Percentiles rank a stretch among this genome's conserved stretches.
These are phyloP conservation scores for Ceramica pisi DNA, from an alignment of 2,888 invertebrate genomes.

Conservation along the genomic window DNA sequence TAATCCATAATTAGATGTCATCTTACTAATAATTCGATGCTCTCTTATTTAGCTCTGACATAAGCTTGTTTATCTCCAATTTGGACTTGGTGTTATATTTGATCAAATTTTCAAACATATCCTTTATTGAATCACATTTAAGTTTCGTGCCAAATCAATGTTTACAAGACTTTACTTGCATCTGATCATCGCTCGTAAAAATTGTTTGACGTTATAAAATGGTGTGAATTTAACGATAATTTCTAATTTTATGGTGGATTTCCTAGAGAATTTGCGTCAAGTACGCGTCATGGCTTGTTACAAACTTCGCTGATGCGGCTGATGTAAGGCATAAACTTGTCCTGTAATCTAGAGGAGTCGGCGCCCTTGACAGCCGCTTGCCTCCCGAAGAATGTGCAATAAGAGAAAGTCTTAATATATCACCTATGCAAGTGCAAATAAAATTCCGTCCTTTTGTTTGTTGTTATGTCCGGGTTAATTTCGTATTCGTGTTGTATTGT, in stretches of 20 bases:
- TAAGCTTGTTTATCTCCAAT: neutral
- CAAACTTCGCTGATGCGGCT: slow-evolving; percentile 63
- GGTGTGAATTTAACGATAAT: slow-evolving; percentile 69
- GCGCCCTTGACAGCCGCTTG: slow-evolving; percentile 66
- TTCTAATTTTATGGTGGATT: slow-evolving; percentile 76
- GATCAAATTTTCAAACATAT: slow-evolving; percentile 14
- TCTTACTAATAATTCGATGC: slow-evolving; percentile 28
- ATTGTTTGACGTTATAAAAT: slow-evolving; percentile 64
- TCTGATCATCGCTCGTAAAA: slow-evolving; percentile 62
- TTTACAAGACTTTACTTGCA: slow-evolving; percentile 46
- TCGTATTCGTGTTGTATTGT: slow-evolving; percentile 1
- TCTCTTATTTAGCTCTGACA: slow-evolving; percentile 20
- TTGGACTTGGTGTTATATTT: neutral
- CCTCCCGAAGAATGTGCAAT: slow-evolving; percentile 36
- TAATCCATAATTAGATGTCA: slow-evolving; percentile 19
- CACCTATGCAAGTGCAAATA: slow-evolving; percentile 11
- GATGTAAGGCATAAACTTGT: slow-evolving; percentile 66
- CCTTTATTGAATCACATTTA: slow-evolving; percentile 10
- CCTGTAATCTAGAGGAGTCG: slow-evolving; percentile 53
- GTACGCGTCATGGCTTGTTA: slow-evolving; percentile 46
- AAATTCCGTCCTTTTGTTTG: slow-evolving; percentile 12
- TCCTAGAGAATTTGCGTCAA: slow-evolving; percentile 78
- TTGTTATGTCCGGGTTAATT: slow-evolving; percentile 12
- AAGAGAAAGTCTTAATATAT: slow-evolving; percentile 52
- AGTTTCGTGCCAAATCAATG: slow-evolving; percentile 48